These are phyloP conservation scores for Brachylomia viminalis DNA, from an alignment of 2,888 invertebrate species.

Conservation along the genomic window DNA sequence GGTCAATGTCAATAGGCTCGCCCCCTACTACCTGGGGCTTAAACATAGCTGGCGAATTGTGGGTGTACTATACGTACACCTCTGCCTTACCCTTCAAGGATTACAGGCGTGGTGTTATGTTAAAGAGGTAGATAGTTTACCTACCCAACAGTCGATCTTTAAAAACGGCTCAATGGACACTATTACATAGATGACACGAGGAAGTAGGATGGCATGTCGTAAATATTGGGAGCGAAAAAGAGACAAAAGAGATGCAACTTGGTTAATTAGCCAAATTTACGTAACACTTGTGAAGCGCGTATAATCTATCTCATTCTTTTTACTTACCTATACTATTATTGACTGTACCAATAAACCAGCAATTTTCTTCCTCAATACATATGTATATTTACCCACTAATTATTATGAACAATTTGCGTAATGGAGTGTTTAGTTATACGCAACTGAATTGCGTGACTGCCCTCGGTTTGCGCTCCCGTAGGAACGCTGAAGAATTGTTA, in stretches of 20 bases:
- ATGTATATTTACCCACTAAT: slow-evolving; percentile 44
- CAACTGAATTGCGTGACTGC: slow-evolving; percentile 59
- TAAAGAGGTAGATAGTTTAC: not conserved
- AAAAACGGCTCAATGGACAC: not conserved
- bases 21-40: too few relatives aligned
- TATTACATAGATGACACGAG: not conserved
- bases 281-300: not conserved
- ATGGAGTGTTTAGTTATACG: slow-evolving; percentile 54
- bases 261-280: not conserved
- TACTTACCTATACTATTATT: not conserved
- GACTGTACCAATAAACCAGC: not conserved
- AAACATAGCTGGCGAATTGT: too few relatives aligned
- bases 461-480: slow-evolving; percentile 52
- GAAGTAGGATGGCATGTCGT: not conserved
- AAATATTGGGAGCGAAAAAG: not conserved
- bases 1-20: too few relatives aligned
- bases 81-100: too few relatives aligned
- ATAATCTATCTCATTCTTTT: not conserved
- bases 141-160: too few relatives aligned
- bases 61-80: too few relatives aligned
- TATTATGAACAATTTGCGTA: slow-evolving; percentile 65
- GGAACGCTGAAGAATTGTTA: slow-evolving; percentile 55
- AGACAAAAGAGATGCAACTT: not conserved
- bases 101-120: too few relatives aligned
- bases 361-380: slow-evolving; percentile 7